Base-by-base conservation (phyloP, 2,113 vertebrate genomes). In the Caranx melampygus region DNA sequence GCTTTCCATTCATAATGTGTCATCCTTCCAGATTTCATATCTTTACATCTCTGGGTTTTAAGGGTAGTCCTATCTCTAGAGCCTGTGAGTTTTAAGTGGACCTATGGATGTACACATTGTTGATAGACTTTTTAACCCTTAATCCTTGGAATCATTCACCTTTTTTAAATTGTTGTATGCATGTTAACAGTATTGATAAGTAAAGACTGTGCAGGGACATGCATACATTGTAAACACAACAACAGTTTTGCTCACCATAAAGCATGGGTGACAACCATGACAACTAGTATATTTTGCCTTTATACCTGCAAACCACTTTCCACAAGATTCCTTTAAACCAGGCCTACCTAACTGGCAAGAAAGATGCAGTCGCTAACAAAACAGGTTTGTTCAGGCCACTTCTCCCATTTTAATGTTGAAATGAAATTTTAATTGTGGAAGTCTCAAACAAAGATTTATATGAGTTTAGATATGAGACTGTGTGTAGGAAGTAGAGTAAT, bases 151-250 rank as follows among this genome's bases (percentile, higher is more conserved):
- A 11, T 18, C 26, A 52, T 26, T 20, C 1, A 21, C 33, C 34
- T 9, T 9, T 73, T 59, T 42, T 7, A 5, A 42, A 10, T 14
- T 15, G 26, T 51, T 52, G n/a, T 49, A 26, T 72, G 31, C 40
- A 42, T 14, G 40, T 34, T 40, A 37, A 33, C 31, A 54, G n/a
- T 44, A 62, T 21, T 40, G 54, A 26, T 77, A 18, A 65, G 42
- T 62, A 59, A 31, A 64, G 69, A 52, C 33, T 44, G 31, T 40
- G 33, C 63, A 60, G 44, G 64, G 69, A 78, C 21, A 14, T 6
- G 37, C 47, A 26, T 37, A 26, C 21, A 62, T 0, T 59, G 20
- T 10, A 35, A 77, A 11, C 31, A 21, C 34, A 57, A 3, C 14
- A 16, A 16, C 6, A 14, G 4, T 35, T 14, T 20, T 6, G 3